phyloP scores from a whole-genome alignment of 1,140 invertebrate genomes.

The Pemphigus obesinymphae region DNA sequence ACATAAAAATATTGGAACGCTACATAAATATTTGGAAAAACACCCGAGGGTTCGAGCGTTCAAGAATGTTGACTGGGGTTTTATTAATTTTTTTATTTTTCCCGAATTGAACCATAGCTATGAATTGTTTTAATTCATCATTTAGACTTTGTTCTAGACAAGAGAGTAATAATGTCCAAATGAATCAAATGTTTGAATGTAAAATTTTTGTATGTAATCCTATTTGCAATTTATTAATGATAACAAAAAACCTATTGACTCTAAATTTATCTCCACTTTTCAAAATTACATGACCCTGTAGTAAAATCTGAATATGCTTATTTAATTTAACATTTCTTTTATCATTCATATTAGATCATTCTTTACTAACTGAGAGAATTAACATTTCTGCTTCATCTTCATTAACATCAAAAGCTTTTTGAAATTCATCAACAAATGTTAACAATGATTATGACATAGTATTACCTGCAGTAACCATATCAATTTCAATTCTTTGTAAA shows the following conservation, averaged over 20 bases:
- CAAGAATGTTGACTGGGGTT: too few species aligned
- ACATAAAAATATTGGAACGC: background rate
- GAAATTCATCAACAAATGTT: background rate
- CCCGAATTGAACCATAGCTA: background rate
- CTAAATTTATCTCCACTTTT: background rate
- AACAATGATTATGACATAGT: background rate
- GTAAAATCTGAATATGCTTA: background rate
- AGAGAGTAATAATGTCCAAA: background rate
- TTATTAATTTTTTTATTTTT: background rate
- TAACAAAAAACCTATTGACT: background rate
- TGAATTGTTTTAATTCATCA: background rate
- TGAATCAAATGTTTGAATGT: background rate
- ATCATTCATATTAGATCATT: background rate
- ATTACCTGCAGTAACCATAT: background rate
- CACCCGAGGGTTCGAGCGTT: too few species aligned
- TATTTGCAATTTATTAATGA: background rate
- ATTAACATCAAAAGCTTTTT: background rate
- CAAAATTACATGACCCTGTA: background rate
- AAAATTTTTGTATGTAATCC: conserved; percentile 1
- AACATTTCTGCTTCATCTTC: background rate
- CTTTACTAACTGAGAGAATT: background rate
- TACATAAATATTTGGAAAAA: background rate
- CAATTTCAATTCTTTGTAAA: background rate
- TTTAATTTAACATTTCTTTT: background rate
- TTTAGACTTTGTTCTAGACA: background rate